Evolutionary conservation across 2,797 vertebrate genomes (phyloP).

Genomic region (Sebastes hubbsi): DNA sequence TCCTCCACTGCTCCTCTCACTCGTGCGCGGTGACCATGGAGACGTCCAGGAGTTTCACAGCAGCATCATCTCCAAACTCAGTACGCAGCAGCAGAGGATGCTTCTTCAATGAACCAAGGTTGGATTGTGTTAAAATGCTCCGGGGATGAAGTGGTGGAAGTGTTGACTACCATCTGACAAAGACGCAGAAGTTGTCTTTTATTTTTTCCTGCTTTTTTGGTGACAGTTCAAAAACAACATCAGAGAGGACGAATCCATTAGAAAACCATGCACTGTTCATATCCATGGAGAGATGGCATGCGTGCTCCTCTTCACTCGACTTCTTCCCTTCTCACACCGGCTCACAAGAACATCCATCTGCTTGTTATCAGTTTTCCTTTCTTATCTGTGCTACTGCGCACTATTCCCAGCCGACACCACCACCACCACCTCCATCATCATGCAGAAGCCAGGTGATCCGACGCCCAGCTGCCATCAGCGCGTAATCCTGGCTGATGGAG

Average conservation of each 20-base stretch:
- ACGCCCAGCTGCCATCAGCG: conserved; percentile 75
- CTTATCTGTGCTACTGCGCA: conserved; percentile 88
- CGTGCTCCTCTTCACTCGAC: conserved; percentile 86
- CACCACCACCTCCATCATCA: conserved; percentile 28
- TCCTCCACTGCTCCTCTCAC: not conserved
- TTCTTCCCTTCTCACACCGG: conserved; percentile 83
- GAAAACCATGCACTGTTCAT: conserved; percentile 75
- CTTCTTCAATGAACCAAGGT: not conserved
- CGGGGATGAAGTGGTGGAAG: conserved; percentile 30
- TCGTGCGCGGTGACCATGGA: conserved; percentile 37
- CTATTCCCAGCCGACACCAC: conserved; percentile 80
- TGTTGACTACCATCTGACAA: not conserved
- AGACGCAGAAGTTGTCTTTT: conserved; percentile 19
- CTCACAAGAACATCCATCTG: conserved; percentile 85
- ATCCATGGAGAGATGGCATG: conserved; percentile 90
- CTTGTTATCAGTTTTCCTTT: conserved; percentile 84
- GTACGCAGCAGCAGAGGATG: not conserved
- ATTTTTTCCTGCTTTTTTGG: not conserved
- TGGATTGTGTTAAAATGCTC: conserved; percentile 3
- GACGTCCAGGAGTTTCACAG: conserved; percentile 28
- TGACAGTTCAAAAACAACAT: conserved; percentile 7
- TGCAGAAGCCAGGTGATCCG: conserved; percentile 75
- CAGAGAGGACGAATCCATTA: conserved; percentile 44
- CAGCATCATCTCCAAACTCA: conserved; percentile 13
- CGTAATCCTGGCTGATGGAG: conserved; percentile 54